phyloP scores from a whole-genome alignment of 2,888 invertebrate genomes.

The Sesia apiformis region DNA sequence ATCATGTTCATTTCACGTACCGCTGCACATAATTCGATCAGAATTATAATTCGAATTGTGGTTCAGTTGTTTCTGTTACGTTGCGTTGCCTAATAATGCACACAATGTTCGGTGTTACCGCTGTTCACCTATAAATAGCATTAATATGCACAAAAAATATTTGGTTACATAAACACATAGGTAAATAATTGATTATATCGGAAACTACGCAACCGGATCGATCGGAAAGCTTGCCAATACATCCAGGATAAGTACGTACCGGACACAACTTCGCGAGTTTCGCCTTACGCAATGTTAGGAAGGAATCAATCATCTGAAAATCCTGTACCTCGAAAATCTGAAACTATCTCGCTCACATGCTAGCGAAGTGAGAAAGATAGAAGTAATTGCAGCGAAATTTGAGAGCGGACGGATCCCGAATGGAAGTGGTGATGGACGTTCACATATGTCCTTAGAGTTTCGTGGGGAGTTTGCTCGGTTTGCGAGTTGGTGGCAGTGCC shows the following conservation, averaged over 20 bases:
- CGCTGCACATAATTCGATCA: too few relatives aligned
- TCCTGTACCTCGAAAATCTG: background rate
- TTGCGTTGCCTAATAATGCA: too few relatives aligned
- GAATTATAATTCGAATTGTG: too few relatives aligned
- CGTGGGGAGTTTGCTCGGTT: slow-evolving; percentile 19
- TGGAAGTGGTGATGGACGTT: slow-evolving; percentile 30
- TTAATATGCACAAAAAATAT: too few relatives aligned
- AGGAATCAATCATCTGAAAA: background rate
- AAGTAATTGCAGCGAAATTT: background rate
- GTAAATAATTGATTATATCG: background rate
- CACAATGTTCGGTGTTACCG: too few relatives aligned
- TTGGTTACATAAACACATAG: too few relatives aligned
- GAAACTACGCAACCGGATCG: slow-evolving; percentile 7
- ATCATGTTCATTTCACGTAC: too few relatives aligned
- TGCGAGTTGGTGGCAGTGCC: slow-evolving; percentile 40
- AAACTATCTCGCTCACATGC: background rate
- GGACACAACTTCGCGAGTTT: slow-evolving; percentile 4
- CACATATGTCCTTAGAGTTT: slow-evolving; percentile 30
- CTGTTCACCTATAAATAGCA: too few relatives aligned
- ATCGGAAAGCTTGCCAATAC: slow-evolving; percentile 10
- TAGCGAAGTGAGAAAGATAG: background rate
- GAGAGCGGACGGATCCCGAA: background rate
- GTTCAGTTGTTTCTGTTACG: too few relatives aligned
- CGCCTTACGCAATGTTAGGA: slow-evolving; percentile 4
- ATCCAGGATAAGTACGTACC: slow-evolving; percentile 11